Percentiles rank a stretch among this genome's conserved stretches.
Conservation (phyloP, 2,888 invertebrate species). For the Cephus runcator region DNA sequence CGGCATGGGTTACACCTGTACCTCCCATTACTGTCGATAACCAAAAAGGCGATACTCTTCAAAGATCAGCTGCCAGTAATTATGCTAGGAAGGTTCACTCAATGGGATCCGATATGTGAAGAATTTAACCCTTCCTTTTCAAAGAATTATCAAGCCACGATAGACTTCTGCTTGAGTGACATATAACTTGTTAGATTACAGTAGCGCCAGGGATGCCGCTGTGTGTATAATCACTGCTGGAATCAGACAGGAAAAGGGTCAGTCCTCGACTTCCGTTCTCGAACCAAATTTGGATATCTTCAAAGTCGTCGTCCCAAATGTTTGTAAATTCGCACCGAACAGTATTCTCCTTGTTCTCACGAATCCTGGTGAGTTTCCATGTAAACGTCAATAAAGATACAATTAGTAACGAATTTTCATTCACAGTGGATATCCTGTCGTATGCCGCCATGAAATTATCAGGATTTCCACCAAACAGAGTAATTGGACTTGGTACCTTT, state of each 20-base stretch:
- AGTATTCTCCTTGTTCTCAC: constrained; percentile 65
- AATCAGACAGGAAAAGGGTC: constrained; percentile 68
- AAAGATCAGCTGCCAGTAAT: neutral
- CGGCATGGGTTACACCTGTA: neutral
- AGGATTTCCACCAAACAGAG: constrained; percentile 68
- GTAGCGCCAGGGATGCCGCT: constrained; percentile 68
- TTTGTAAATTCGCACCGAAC: constrained; percentile 71
- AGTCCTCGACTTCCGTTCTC: constrained; percentile 67
- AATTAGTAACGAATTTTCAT: neutral
- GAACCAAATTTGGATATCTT: constrained; percentile 71
- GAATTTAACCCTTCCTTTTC: neutral
- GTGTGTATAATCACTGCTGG: constrained; percentile 74
- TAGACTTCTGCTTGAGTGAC: neutral
- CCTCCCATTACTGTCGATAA: neutral
- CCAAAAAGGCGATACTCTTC: neutral
- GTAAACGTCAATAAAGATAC: neutral
- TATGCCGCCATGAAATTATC: constrained; percentile 72
- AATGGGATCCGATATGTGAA: neutral
- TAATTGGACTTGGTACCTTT: constrained; percentile 71
- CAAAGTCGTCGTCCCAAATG: constrained; percentile 69
- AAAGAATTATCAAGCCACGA: neutral
- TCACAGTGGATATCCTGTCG: constrained; percentile 69
- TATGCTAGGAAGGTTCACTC: neutral
- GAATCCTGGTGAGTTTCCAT: constrained; percentile 43
- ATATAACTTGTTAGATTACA: constrained; percentile 64